phyloP scores from a whole-genome alignment of 1,140 invertebrate species.

The Muscidifurax raptorellus region DNA sequence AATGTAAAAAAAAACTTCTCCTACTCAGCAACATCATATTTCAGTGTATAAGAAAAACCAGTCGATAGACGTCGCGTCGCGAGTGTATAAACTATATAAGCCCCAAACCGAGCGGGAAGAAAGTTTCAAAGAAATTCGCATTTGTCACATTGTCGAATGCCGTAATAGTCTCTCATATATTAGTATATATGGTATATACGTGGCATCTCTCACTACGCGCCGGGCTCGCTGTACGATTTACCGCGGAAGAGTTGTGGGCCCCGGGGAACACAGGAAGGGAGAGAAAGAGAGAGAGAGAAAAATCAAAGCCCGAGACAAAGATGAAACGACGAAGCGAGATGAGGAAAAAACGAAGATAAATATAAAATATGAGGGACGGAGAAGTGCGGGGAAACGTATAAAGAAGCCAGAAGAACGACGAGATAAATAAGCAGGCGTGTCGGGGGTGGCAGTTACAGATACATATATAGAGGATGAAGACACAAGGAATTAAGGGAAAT shows the following conservation, averaged over 20 bases:
- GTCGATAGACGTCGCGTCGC: no score
- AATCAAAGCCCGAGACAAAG: conserved; percentile 38
- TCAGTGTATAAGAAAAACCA: not conserved
- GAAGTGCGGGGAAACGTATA: not conserved
- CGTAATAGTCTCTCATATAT: conserved; percentile 33
- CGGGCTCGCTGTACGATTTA: not conserved
- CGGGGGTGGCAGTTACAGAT: not conserved
- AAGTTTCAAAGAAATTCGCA: conserved; percentile 23
- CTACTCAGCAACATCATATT: not conserved
- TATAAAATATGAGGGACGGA: conserved; percentile 44
- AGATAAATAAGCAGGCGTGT: conserved; percentile 1
- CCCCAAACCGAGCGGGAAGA: not conserved
- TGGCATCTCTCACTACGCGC: not conserved
- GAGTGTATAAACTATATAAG: no score
- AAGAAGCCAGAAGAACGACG: not conserved
- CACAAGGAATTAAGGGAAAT: no score
- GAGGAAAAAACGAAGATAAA: conserved; percentile 44
- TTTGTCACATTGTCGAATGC: conserved; percentile 45
- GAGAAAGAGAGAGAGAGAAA: conserved; percentile 4
- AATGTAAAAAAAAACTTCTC: no score
- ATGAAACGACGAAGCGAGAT: conserved; percentile 9
- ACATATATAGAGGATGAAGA: no score
- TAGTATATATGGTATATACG: conserved; percentile 34
- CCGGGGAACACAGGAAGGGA: not conserved
- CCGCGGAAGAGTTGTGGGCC: conserved; percentile 28